Base-by-base conservation (phyloP, 2,888 invertebrate genomes). In the Microplitis manilae region DNA sequence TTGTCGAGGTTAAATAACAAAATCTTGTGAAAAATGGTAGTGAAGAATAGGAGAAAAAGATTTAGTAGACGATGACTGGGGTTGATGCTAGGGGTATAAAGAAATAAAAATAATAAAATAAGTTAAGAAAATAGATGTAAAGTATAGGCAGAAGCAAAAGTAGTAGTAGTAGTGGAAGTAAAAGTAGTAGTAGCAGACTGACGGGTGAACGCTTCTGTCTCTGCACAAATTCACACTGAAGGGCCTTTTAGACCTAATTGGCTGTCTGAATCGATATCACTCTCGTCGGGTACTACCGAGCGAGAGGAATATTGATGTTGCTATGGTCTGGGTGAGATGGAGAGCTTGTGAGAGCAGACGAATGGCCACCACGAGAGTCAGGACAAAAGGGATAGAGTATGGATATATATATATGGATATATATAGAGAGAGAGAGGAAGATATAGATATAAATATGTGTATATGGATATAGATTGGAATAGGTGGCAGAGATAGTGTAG, bases 161-260 rank as follows among this genome's bases (percentile, higher is more conserved):
- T 15, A n/a, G 62, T 30, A 30, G 74, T 5, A 38, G 40, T 64
- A 69, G 40, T 64, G 64, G 15, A n/a, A 41, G n/a, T 38, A 41
- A 17, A 17, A 17, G 61, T 38, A 70, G 20, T 40, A 71, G 39
- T 39, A 68, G 67, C 13, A 62, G 68, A 72, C 41, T 78, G 68
- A 71, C 64, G 72, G 41, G 64, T 65, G 17, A 8, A 40, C 20
- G 17, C 6, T 80, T 79, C 81, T 80, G 77, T 81, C 83, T 79
- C 79, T 83, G 84, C 83, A 83, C 80, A 86, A 86, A 87, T 86
- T 86, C 84, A 83, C 83, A 82, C 83, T 84, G 84, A 85, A 88
- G 87, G 88, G 86, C 86, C 88, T 88, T 88, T 88, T 88, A 87
- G 86, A 84, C 87, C 86, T 89, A 88, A 89, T 89, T 89, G 89